A percentile compares a stretch with the other conserved stretches of the same genome.
Conservation (phyloP, 2,797 vertebrate genomes). For the Tragelaphus eurycerus region DNA sequence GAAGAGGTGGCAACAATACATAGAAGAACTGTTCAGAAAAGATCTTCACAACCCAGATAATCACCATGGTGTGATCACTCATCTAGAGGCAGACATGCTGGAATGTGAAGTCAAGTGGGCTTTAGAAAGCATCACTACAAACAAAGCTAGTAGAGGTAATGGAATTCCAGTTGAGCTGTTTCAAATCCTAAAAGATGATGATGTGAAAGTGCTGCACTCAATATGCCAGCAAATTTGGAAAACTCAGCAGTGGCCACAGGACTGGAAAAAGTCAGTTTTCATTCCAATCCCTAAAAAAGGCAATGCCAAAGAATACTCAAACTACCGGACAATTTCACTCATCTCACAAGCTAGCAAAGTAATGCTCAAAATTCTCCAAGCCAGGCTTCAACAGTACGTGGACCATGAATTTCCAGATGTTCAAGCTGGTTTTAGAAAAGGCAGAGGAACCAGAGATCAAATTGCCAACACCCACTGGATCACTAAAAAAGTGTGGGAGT, state of each 20-base stretch:
- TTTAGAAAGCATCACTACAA: neutral
- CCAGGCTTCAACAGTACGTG: neutral
- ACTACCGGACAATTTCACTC: rapidly evolving
- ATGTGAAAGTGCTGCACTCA: neutral
- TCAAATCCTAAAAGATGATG: neutral
- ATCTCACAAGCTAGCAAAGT: neutral
- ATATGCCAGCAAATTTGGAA: neutral
- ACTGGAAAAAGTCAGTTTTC: neutral
- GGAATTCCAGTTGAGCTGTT: neutral
- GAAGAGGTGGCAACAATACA: neutral
- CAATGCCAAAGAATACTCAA: neutral
- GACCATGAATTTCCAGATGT: neutral
- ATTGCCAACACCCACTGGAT: neutral
- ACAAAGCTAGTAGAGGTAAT: neutral
- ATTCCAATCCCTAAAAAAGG: neutral
- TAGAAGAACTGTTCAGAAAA: neutral
- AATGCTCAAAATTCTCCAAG: neutral
- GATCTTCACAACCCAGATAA: neutral
- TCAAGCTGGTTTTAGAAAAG: neutral
- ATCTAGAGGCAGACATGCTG: neutral
- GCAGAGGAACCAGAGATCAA: neutral
- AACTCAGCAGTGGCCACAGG: neutral
- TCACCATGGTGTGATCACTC: neutral
- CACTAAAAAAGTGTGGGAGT: neutral
- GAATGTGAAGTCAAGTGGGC: neutral